Evolutionary conservation across 2,888 invertebrate genomes (phyloP).

Genomic region (Cephonodes hylas): DNA sequence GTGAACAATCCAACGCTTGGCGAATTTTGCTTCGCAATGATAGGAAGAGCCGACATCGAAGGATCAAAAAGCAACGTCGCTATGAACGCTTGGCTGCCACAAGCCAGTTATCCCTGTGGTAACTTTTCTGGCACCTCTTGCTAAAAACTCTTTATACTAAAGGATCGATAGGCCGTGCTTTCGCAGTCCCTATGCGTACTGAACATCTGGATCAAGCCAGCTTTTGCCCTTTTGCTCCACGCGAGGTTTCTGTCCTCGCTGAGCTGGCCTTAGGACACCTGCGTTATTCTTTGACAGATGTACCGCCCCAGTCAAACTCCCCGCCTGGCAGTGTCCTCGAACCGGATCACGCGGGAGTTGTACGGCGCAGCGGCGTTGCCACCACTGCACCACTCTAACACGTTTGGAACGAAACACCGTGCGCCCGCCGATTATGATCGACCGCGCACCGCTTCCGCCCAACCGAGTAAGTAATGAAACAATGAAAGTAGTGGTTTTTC

Average conservation of each 20-base stretch:
- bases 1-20: constrained; percentile 87
- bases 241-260: constrained; percentile 86
- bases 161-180: constrained; percentile 74
- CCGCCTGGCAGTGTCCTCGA: no score
- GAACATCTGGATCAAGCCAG: constrained; percentile 81
- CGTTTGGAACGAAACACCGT: constrained; percentile 67
- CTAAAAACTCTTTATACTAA: constrained; percentile 79
- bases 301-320: no score
- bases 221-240: constrained; percentile 86
- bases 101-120: constrained; percentile 83
- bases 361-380: constrained; percentile 47
- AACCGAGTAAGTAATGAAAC: constrained; percentile 52
- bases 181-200: constrained; percentile 83
- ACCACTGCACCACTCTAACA: constrained; percentile 78
- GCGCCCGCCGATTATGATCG: constrained; percentile 35
- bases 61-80: constrained; percentile 86
- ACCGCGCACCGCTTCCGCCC: constrained; percentile 43
- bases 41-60: constrained; percentile 89
- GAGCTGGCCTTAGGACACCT: constrained; percentile 82
- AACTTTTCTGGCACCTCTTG: constrained; percentile 31
- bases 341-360: constrained; percentile 72
- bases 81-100: constrained; percentile 84
- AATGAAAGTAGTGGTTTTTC: constrained; percentile 55
- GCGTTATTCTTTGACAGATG: no score
- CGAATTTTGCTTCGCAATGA: constrained; percentile 87